phyloP scores from a whole-genome alignment of 2,888 invertebrate species.

The Lottia scabra region DNA sequence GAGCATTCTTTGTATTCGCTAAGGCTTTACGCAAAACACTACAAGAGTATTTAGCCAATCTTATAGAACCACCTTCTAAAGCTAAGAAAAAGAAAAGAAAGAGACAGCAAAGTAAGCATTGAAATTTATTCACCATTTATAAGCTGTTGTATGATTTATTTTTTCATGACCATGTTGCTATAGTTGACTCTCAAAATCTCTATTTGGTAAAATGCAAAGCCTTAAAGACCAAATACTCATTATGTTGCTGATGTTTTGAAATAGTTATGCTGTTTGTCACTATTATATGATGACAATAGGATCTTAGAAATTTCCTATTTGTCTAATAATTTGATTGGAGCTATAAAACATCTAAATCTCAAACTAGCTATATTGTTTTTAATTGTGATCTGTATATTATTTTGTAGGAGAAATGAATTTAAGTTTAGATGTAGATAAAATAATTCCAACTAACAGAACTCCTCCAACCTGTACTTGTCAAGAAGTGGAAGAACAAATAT shows the following conservation, averaged over 20 bases:
- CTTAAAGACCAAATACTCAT: too few relatives aligned
- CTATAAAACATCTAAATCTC: neutral
- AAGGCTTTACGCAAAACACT: slow-evolving; percentile 43
- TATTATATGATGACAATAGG: too few relatives aligned
- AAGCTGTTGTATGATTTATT: too few relatives aligned
- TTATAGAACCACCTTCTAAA: slow-evolving; percentile 31
- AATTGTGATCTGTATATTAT: neutral
- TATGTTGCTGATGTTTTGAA: too few relatives aligned
- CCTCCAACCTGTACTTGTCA: slow-evolving; percentile 39
- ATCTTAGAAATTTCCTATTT: too few relatives aligned
- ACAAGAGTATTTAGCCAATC: slow-evolving; percentile 48
- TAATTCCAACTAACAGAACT: slow-evolving; percentile 27
- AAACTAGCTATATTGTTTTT: too few relatives aligned
- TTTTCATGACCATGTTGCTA: too few relatives aligned
- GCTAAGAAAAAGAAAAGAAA: slow-evolving; percentile 32
- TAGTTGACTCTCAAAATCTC: too few relatives aligned
- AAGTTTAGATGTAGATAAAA: slow-evolving; percentile 42
- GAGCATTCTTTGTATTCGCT: slow-evolving; percentile 49
- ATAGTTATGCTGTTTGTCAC: neutral
- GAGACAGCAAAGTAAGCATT: slow-evolving; percentile 33
- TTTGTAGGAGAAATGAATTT: slow-evolving; percentile 43
- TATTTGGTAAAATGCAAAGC: too few relatives aligned
- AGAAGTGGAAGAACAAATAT: slow-evolving; percentile 46
- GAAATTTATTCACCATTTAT: too few relatives aligned
- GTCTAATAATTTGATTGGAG: neutral